A percentile compares a stretch with the other conserved stretches of the same genome.
Evolutionary conservation across 2,888 invertebrate genomes (phyloP).

Genomic region (Eristalis arbustorum): DNA sequence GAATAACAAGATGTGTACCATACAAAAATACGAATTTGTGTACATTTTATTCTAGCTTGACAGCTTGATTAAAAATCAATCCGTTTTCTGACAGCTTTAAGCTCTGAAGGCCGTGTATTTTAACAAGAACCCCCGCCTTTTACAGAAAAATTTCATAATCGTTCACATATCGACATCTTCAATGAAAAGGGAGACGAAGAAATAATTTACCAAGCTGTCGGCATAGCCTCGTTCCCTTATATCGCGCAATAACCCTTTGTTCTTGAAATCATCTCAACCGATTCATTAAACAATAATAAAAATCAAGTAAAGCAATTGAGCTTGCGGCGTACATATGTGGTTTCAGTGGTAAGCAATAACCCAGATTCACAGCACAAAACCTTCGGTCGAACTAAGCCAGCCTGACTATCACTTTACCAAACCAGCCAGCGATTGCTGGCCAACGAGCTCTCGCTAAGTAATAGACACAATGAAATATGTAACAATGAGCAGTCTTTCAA

Average conservation of each 20-base stretch:
- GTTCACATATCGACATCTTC: background rate
- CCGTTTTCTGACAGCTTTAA: background rate
- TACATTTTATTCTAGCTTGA: too few relatives aligned
- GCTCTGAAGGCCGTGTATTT: background rate
- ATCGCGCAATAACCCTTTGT: background rate
- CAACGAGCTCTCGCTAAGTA: background rate
- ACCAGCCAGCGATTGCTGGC: background rate
- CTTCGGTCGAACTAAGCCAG: slow-evolving; percentile 9
- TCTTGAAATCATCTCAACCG: background rate
- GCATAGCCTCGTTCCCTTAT: background rate
- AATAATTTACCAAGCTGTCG: background rate
- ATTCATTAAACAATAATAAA: background rate
- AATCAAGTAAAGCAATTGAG: slow-evolving; percentile 15
- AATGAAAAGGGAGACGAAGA: background rate
- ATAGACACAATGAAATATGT: background rate
- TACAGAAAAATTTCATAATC: background rate
- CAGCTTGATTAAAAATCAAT: too few relatives aligned
- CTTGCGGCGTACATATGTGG: background rate
- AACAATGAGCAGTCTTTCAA: slow-evolving; percentile 24
- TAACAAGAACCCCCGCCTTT: background rate
- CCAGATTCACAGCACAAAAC: slow-evolving; percentile 3
- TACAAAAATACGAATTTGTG: too few relatives aligned
- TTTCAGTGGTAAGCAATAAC: slow-evolving; percentile 27
- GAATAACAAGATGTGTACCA: too few relatives aligned
- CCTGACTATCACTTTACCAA: slow-evolving; percentile 21